Percentiles rank a stretch among this genome's conserved stretches.
phyloP scores from a whole-genome alignment of 2,888 invertebrate species.

The Tetanocera ferruginea region DNA sequence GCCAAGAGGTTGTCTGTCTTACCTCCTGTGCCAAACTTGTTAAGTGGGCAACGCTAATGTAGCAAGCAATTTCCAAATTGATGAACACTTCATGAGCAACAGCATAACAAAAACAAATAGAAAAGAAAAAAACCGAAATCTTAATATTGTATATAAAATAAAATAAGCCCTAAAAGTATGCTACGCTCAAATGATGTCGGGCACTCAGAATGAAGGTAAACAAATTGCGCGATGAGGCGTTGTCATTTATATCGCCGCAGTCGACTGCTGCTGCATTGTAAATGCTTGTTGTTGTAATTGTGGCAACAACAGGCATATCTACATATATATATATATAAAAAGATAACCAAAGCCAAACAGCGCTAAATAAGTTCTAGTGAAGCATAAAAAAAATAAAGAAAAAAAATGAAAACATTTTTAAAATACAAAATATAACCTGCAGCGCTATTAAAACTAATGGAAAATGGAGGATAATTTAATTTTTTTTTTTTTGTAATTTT shows the following conservation, averaged over 20 bases:
- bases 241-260: constrained; percentile 59
- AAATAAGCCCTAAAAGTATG: constrained; percentile 41
- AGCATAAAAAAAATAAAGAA: constrained; percentile 32
- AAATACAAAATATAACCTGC: constrained; percentile 53
- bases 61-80: constrained; percentile 66
- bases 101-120: constrained; percentile 35
- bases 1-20: neutral
- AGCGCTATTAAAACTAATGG: constrained; percentile 61
- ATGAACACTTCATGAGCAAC: constrained; percentile 49
- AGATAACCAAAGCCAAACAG: constrained; percentile 26
- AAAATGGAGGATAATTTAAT: constrained; percentile 63
- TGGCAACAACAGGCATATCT: neutral
- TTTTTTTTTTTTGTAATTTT: constrained; percentile 34
- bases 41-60: constrained; percentile 67
- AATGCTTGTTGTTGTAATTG: constrained; percentile 29
- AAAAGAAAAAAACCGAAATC: constrained; percentile 18
- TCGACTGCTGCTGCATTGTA: neutral
- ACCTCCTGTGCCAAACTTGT: constrained; percentile 55
- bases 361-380: neutral
- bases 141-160: neutral
- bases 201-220: constrained; percentile 56
- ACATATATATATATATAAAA: constrained; percentile 20
- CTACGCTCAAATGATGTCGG: constrained; percentile 7
- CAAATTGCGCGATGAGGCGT: constrained; percentile 67
- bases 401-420: constrained; percentile 26